These are phyloP conservation scores for Drosophila lini DNA, from an alignment of 1,140 invertebrate species.

Conservation along the genomic window DNA sequence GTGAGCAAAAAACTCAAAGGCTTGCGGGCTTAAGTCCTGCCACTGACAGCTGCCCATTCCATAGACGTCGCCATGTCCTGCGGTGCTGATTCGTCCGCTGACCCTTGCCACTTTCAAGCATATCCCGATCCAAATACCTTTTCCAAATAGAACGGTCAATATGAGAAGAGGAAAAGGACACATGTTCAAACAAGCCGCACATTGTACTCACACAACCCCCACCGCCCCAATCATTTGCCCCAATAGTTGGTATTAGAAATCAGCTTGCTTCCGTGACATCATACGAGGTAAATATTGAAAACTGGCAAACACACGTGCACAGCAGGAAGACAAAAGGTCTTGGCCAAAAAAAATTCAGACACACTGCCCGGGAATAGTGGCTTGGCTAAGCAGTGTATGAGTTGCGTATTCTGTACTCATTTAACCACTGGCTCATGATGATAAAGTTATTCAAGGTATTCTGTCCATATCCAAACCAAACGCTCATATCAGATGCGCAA, in stretches of 20 bases:
- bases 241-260: constrained; percentile 66
- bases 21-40: constrained; percentile 57
- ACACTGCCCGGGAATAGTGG: neutral
- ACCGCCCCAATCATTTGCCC: constrained; percentile 15
- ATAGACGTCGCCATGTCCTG: constrained; percentile 53
- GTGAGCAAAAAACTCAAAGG: constrained; percentile 67
- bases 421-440: constrained; percentile 1
- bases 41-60: constrained; percentile 71
- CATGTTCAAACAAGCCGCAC: constrained; percentile 68
- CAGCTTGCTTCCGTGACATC: constrained; percentile 73
- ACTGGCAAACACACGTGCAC: constrained; percentile 71
- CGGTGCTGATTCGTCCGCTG: constrained; percentile 46
- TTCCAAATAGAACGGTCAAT: constrained; percentile 62
- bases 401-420: neutral
- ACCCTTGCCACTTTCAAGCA: constrained; percentile 23
- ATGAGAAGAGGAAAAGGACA: constrained; percentile 45
- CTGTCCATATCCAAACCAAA: neutral
- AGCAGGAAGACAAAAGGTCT: constrained; percentile 64
- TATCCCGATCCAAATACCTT: constrained; percentile 55
- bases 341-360: constrained; percentile 3
- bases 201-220: constrained; percentile 56
- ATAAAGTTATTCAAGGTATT: constrained; percentile 2
- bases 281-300: constrained; percentile 70
- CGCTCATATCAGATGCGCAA: neutral
- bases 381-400: neutral